Base-by-base conservation (phyloP, 2,113 vertebrate species). In the Ammodytes dubius region DNA sequence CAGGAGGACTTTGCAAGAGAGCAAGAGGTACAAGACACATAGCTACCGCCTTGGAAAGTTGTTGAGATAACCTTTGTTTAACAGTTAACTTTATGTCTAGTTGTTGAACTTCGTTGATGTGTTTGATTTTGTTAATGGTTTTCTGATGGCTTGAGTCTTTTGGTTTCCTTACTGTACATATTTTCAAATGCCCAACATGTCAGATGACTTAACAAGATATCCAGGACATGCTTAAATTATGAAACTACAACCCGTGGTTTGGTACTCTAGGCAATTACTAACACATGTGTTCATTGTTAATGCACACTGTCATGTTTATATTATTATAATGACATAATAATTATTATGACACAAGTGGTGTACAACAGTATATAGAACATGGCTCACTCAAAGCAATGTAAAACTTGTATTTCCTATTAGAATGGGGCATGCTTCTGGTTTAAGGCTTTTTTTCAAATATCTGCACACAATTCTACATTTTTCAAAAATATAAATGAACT, bases 1-100 rank as follows among this genome's bases (percentile, higher is more conserved):
- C 91, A 93, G n/a, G 94, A 95, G 68, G 95, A 96, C 82, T 95
- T 94, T 57, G 94, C 93, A 2, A 91, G 95, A 80, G 93, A 95
- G 60, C 94, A 95, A 84, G 95, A 96, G 95, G 95, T 96, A 67
- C 47, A 50, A 39, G 15, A 81, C 15, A 39, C 11, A 42, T 2
- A 6, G 0, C 10, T 39, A 27, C 19, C 47, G 4, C 3, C 1
- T 37, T 69, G 6, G 43, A 3, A 46, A 64, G 4, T 12, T 35
- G 7, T 56, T 52, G 5, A 6, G 7, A 39, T 42, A 8, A 52
- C n/a, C 12, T 37, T 17, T 69, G 15, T 27, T 6, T 56, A 19
- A 9, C 40, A 0, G 7, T 57, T 6, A 35, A 7, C 3, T 59
- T 37, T 15, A 6, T 64, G 45, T 70, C 1, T 8, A 42, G 4